Percentiles rank a stretch among this genome's conserved stretches.
Conservation (phyloP, 2,113 vertebrate species). For the Chrysochloris asiatica region DNA sequence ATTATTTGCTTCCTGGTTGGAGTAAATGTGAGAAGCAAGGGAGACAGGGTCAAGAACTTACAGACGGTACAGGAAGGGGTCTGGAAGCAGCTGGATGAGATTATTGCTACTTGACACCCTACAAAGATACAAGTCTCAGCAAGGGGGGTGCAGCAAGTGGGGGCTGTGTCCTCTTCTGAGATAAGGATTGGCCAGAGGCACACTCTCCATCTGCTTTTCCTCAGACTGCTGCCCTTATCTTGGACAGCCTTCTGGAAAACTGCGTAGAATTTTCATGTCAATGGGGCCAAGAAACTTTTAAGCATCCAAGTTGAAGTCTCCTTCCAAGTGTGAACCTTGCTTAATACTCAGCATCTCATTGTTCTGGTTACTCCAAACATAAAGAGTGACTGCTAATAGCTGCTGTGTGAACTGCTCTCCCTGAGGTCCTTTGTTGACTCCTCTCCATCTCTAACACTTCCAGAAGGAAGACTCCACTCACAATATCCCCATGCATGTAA, state of each 20-base stretch:
- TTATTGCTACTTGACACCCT: slow-evolving; percentile 83
- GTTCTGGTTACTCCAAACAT: background rate
- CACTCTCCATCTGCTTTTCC: background rate
- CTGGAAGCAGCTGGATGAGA: slow-evolving; percentile 69
- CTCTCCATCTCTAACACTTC: background rate
- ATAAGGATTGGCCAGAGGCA: background rate
- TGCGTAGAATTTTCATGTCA: background rate
- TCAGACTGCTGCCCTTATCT: background rate
- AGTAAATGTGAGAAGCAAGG: background rate
- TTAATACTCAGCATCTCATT: background rate
- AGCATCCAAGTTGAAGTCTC: background rate
- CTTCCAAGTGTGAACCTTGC: background rate
- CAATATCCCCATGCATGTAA: slow-evolving; percentile 81
- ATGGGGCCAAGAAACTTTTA: background rate
- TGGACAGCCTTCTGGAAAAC: background rate
- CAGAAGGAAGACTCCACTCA: slow-evolving; percentile 67
- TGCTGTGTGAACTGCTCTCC: background rate
- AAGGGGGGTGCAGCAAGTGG: background rate
- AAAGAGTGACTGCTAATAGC: background rate
- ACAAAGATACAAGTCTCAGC: background rate
- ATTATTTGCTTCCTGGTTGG: background rate
- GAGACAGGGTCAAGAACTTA: slow-evolving; percentile 67
- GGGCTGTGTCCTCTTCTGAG: background rate
- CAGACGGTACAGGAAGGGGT: slow-evolving; percentile 79
- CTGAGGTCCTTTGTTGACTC: background rate